Evolutionary conservation across 2,113 vertebrate species (phyloP), one percentile per base, ranked within the genome.

Genomic region (Tonatia bakeri): DNA sequence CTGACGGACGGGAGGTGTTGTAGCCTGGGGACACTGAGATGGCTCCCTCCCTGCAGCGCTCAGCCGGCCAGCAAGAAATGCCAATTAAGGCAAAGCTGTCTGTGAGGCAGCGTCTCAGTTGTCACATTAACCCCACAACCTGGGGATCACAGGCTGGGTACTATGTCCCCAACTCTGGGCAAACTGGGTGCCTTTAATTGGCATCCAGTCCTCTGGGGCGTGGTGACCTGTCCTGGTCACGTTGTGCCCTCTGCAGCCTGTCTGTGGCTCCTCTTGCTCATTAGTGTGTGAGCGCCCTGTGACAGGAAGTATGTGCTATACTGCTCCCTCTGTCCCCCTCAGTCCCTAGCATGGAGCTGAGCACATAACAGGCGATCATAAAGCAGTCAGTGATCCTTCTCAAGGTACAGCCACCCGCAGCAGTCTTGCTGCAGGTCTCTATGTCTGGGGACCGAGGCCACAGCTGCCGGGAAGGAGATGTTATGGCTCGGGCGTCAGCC

Each of bases 1-100:
- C 47, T 95, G 93, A 89, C 43, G 73, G 94, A 94, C 33, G 94
- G 82, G 84, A 77, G n/a, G 56, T 31, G 72, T 73, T 47, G 28
- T 73, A 79, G 33, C 70, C 87, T 87, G 22, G 73, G 81, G 75
- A 81, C 90, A 92, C 6, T 38, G 85, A 54, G 50, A 38, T 4
- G 16, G n/a, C 10, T 65, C 75, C 77, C 65, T 77, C 4, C 83
- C 90, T 72, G 47, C 79, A 83, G 75, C 92, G 85, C 90, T 94
- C 54, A 93, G 40, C 36, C 75, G 93, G 65, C 59, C 80, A 90
- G 80, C 83, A 81, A 93, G 28, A 80, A 93, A 81, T 56, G 72
- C 80, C 92, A 91, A 90, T 95, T 94, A 95, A 96, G 67, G 87
- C 36, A 75, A 90, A 79, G 47, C 67, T 79, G 64, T 82, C 90